Conservation (phyloP, 2,888 invertebrate species). For the Chloromyia formosa region DNA sequence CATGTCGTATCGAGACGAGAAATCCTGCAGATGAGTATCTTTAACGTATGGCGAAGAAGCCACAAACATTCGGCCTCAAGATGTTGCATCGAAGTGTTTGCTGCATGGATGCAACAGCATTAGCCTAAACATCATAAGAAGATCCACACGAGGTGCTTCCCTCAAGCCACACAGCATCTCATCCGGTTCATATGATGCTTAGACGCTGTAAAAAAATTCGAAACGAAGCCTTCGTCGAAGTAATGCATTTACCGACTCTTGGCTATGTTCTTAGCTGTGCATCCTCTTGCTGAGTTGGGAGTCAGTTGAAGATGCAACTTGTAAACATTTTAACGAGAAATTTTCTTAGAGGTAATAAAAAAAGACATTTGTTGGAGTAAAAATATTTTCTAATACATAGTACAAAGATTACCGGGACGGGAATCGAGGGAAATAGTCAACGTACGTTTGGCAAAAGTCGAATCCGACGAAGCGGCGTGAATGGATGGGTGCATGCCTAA, state of each 20-base stretch:
- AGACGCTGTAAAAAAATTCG: conserved; percentile 9
- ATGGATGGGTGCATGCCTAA: conserved; percentile 16
- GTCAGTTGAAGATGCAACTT: background rate
- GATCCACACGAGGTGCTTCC: background rate
- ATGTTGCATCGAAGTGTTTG: background rate
- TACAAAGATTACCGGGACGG: conserved; percentile 21
- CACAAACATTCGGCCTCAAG: conserved; percentile 6
- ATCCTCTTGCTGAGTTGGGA: background rate
- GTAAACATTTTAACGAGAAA: conserved; percentile 42
- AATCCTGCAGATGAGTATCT: background rate
- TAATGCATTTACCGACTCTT: conserved; percentile 18
- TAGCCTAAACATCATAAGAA: conserved; percentile 1
- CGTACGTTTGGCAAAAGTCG: background rate
- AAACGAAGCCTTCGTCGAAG: background rate
- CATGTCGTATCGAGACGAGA: background rate
- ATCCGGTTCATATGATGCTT: conserved; percentile 33
- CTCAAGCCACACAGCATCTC: background rate
- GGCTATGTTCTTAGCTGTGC: conserved; percentile 10
- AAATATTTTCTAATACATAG: conserved; percentile 42
- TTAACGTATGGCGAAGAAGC: background rate
- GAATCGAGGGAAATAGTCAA: background rate
- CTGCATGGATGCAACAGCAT: background rate
- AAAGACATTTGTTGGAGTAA: conserved; percentile 44
- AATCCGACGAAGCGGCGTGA: conserved; percentile 9
- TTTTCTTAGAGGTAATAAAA: conserved; percentile 42